Percentiles rank a stretch among this genome's conserved stretches.
phyloP scores from a whole-genome alignment of 2,113 vertebrate genomes.

The Petrocephalus zakoni region DNA sequence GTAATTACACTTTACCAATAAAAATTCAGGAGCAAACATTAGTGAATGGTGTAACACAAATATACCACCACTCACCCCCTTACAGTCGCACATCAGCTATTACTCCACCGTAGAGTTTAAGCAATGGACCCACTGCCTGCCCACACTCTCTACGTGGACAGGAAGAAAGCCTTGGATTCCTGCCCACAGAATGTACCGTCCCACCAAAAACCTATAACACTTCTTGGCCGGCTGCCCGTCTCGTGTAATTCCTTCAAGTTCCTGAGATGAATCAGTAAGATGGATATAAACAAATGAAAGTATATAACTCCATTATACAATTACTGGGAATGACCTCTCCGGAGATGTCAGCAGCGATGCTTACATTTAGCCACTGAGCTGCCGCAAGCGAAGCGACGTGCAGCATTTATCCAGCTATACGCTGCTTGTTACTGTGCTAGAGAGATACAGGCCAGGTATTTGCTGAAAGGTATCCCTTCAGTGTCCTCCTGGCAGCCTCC shows the following conservation, averaged over 20 bases:
- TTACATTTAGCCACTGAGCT: background rate
- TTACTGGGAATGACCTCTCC: background rate
- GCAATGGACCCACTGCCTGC: background rate
- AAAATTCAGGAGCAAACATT: background rate
- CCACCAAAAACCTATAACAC: background rate
- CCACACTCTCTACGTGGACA: background rate
- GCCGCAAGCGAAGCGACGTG: background rate
- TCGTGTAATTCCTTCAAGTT: background rate
- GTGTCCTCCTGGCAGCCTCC: background rate
- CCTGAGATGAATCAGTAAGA: background rate
- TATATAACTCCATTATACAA: background rate
- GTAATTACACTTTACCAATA: constrained; percentile 8
- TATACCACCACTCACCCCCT: background rate
- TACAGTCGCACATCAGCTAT: background rate
- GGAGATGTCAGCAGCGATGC: background rate
- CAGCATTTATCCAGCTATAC: background rate
- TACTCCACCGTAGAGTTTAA: background rate
- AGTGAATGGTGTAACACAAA: background rate
- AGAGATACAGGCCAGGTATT: background rate
- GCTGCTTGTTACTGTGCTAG: background rate
- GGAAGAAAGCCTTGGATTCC: background rate
- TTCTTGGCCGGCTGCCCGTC: background rate
- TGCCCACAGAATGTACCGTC: background rate
- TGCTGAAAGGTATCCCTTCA: background rate
- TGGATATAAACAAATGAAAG: background rate